phyloP scores from a whole-genome alignment of 2,113 vertebrate genomes.

The Ciconia stormi region DNA sequence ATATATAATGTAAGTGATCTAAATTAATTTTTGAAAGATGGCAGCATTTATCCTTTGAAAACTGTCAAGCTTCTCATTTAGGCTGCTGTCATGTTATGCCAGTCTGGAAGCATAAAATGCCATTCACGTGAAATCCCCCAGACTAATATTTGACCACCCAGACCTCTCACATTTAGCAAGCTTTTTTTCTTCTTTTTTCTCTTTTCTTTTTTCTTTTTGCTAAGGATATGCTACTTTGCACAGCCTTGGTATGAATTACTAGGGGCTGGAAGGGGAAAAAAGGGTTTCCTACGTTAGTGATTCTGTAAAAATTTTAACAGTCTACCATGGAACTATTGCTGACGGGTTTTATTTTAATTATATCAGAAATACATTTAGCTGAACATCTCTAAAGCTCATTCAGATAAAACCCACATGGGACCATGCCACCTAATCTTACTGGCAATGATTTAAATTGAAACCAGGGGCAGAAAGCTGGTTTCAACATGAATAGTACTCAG shows the following conservation, averaged over 20 bases:
- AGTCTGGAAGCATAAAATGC: background rate
- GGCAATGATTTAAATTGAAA: background rate
- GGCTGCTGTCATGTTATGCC: background rate
- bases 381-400: background rate
- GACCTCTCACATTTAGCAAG: background rate
- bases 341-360: background rate
- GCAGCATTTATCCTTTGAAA: background rate
- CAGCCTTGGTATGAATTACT: background rate
- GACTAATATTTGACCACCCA: background rate
- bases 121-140: accelerated
- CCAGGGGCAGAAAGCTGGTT: background rate
- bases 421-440: background rate
- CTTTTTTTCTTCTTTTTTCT: background rate
- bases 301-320: background rate
- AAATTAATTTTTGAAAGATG: background rate
- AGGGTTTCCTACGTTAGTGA: background rate
- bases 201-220: background rate
- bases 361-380: background rate
- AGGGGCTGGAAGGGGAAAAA: background rate
- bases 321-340: background rate
- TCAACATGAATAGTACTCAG: background rate
- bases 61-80: background rate
- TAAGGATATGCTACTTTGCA: background rate
- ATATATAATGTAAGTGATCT: background rate
- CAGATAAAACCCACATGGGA: background rate